These are phyloP conservation scores for Philonicus albiceps DNA, from an alignment of 2,888 invertebrate genomes.

Conservation along the genomic window DNA sequence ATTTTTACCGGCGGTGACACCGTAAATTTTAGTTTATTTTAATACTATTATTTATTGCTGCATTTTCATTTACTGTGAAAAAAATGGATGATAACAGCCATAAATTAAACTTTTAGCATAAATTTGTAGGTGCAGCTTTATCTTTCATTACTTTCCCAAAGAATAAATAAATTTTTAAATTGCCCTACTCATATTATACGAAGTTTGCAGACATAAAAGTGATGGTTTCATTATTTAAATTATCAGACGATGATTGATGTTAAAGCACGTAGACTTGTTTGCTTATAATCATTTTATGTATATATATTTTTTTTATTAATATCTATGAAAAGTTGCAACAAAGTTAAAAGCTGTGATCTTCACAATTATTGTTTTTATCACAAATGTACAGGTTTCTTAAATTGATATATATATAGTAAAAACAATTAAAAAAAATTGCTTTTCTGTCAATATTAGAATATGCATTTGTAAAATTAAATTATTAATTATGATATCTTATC, in stretches of 20 bases:
- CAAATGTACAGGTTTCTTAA: neutral
- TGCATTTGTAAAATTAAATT: too few species aligned
- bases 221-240: neutral
- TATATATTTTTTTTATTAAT: neutral
- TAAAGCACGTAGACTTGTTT: neutral
- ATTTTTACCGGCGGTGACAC: neutral
- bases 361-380: neutral
- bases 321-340: neutral
- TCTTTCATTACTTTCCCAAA: neutral
- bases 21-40: neutral
- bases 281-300: neutral
- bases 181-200: neutral
- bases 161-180: neutral
- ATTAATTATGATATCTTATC: too few species aligned
- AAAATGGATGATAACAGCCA: neutral
- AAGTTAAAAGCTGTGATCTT: neutral
- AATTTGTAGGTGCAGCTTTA: neutral
- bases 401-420: neutral
- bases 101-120: neutral
- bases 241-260: neutral
- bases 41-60: neutral
- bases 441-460: too few species aligned
- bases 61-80: neutral
- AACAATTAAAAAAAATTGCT: too few species aligned
- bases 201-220: neutral